These are phyloP conservation scores for Archivesica marissinica DNA, from an alignment of 1,140 invertebrate genomes.

Conservation along the genomic window DNA sequence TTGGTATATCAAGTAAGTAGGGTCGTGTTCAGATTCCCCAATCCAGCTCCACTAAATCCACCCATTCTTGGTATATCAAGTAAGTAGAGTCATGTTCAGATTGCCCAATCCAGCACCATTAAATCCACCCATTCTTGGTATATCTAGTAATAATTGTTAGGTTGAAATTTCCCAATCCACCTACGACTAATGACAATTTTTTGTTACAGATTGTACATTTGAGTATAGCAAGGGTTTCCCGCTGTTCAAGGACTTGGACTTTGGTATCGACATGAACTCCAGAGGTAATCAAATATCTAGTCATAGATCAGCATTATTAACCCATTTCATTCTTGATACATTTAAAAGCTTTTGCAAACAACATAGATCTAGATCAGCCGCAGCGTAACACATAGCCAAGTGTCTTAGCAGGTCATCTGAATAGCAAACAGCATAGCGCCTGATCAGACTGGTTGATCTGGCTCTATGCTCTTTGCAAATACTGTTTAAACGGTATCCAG, in stretches of 20 bases:
- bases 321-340: too few relatives aligned
- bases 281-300: slow-evolving; percentile 89
- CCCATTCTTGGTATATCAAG: too few relatives aligned
- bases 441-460: too few relatives aligned
- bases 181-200: slow-evolving; percentile 17
- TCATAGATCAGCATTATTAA: too few relatives aligned
- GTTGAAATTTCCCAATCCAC: neutral
- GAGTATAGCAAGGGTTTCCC: slow-evolving; percentile 87
- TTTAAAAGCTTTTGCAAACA: too few relatives aligned
- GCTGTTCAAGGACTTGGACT: slow-evolving; percentile 94
- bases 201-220: slow-evolving; percentile 90
- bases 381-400: too few relatives aligned
- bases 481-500: too few relatives aligned
- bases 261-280: slow-evolving; percentile 97
- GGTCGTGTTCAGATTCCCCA: neutral
- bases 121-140: slow-evolving; percentile 97
- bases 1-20: slow-evolving; percentile 92
- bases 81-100: slow-evolving; percentile 98
- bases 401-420: too few relatives aligned
- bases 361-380: too few relatives aligned
- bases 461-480: too few relatives aligned
- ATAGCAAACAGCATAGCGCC: too few relatives aligned
- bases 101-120: slow-evolving; percentile 97
- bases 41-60: neutral
- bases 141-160: slow-evolving; percentile 88